A percentile compares a stretch with the other conserved stretches of the same genome.
These are phyloP conservation scores for Pipistrellus pygmaeus DNA, from an alignment of 2,797 vertebrate species.

Conservation along the genomic window DNA sequence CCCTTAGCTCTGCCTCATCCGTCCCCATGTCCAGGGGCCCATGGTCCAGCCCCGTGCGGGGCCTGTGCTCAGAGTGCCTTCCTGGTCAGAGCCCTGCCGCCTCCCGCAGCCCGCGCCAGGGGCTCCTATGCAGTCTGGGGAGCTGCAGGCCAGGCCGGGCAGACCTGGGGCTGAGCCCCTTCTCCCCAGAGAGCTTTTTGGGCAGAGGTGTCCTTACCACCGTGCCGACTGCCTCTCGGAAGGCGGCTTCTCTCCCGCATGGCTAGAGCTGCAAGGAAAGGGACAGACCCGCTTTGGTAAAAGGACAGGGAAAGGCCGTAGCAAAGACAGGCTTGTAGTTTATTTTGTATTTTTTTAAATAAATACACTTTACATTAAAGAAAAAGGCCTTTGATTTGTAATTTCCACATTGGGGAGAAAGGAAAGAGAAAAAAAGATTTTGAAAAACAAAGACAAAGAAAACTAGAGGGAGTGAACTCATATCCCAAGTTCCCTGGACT, in stretches of 20 bases:
- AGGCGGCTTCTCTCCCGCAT: background rate
- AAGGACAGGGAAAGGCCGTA: slow-evolving; percentile 76
- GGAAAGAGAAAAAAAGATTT: slow-evolving; percentile 55
- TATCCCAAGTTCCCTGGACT: slow-evolving; percentile 80
- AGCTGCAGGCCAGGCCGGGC: background rate
- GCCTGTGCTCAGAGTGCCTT: too few species aligned
- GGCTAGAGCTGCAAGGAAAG: background rate
- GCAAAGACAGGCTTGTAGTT: slow-evolving; percentile 86
- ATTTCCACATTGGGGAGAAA: slow-evolving; percentile 87
- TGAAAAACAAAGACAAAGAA: slow-evolving; percentile 87
- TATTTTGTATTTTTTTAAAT: slow-evolving; percentile 90
- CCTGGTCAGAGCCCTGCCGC: background rate
- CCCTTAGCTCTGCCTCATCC: background rate
- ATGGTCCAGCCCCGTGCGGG: background rate
- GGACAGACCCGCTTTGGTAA: background rate
- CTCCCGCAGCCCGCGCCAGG: background rate
- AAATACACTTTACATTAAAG: slow-evolving; percentile 93
- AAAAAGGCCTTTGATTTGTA: slow-evolving; percentile 90
- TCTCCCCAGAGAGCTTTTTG: background rate
- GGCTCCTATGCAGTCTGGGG: background rate
- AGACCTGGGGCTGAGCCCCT: background rate
- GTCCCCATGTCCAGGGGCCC: too few species aligned
- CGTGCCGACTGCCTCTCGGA: background rate
- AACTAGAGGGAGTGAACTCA: slow-evolving; percentile 84
- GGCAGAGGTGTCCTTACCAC: background rate